Evolutionary conservation across 2,888 invertebrate species (phyloP).

Genomic region (Lysandra bellargus): DNA sequence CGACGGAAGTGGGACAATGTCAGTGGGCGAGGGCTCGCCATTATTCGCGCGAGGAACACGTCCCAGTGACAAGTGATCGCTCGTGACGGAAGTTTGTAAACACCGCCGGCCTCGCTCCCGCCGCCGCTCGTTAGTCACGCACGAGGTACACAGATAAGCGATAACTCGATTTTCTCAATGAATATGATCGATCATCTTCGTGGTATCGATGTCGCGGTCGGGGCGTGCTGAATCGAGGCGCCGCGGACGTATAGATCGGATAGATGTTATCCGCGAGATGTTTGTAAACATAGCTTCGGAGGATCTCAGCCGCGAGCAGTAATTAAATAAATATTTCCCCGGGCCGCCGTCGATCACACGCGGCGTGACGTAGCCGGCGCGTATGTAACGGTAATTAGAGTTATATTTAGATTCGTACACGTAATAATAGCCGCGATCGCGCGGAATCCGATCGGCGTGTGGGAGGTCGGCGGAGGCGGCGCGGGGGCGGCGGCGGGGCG

Average conservation of each 20-base stretch:
- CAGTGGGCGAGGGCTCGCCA: slow-evolving; percentile 72
- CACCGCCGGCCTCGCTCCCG: slow-evolving; percentile 73
- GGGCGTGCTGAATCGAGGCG: slow-evolving; percentile 37
- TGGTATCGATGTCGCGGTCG: slow-evolving; percentile 34
- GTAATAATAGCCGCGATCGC: slow-evolving; percentile 34
- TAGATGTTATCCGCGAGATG: slow-evolving; percentile 13
- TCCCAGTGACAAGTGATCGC: slow-evolving; percentile 67
- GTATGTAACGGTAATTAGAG: slow-evolving; percentile 45
- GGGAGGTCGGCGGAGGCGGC: slow-evolving; percentile 38
- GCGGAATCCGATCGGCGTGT: slow-evolving; percentile 34
- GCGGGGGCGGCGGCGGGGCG: slow-evolving; percentile 47
- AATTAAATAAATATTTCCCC: slow-evolving; percentile 20
- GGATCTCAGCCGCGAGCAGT: slow-evolving; percentile 8
- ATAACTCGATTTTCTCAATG: slow-evolving; percentile 44
- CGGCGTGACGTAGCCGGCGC: slow-evolving; percentile 36
- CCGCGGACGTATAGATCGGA: neutral
- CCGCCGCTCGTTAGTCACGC: slow-evolving; percentile 52
- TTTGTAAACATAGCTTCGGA: slow-evolving; percentile 17
- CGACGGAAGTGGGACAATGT: slow-evolving; percentile 70
- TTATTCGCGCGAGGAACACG: slow-evolving; percentile 71
- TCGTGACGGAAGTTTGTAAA: slow-evolving; percentile 78
- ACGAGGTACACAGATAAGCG: slow-evolving; percentile 59
- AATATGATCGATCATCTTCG: slow-evolving; percentile 36
- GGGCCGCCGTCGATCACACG: slow-evolving; percentile 15
- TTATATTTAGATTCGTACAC: slow-evolving; percentile 39